Conservation (phyloP, 2,888 invertebrate species). For the Leucoptera coffeella region DNA sequence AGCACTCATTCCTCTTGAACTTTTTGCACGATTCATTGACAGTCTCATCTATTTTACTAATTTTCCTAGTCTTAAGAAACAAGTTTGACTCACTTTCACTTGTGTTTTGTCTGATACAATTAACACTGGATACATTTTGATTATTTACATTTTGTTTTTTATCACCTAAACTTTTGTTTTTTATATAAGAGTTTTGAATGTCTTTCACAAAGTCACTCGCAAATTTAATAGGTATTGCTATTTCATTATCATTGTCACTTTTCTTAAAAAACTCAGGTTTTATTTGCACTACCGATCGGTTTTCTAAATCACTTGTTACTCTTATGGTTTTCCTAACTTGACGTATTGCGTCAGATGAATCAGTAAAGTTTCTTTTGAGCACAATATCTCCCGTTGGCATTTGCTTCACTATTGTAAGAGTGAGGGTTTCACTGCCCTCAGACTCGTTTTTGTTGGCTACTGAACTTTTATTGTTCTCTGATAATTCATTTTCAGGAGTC, state of each 20-base stretch:
- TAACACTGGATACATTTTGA: conserved; percentile 39
- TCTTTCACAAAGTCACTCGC: conserved; percentile 43
- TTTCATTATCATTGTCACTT: conserved; percentile 39
- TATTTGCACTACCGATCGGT: conserved; percentile 35
- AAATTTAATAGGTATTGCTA: conserved; percentile 36
- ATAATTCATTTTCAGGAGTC: conserved; percentile 51
- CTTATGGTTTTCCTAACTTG: conserved; percentile 37
- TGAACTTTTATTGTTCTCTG: conserved; percentile 20
- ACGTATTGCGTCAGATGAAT: conserved; percentile 26
- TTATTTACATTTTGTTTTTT: conserved; percentile 47
- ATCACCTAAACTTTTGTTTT: conserved; percentile 41
- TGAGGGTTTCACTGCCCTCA: conserved; percentile 20
- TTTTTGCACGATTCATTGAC: conserved; percentile 38
- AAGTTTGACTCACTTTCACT: conserved; percentile 37
- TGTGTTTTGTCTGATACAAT: conserved; percentile 35
- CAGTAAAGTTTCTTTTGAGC: conserved; percentile 30
- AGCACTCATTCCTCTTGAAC: conserved; percentile 45
- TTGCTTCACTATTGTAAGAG: conserved; percentile 38
- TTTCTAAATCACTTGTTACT: conserved; percentile 37
- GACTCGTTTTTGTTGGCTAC: conserved; percentile 20
- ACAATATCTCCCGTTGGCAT: conserved; percentile 35
- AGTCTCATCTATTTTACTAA: conserved; percentile 35
- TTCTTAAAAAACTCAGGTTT: conserved; percentile 37
- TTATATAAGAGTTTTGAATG: conserved; percentile 45
- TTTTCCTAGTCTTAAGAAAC: conserved; percentile 33